Evolutionary conservation across 2,888 invertebrate species (phyloP).

Genomic region (Julus scanicus): DNA sequence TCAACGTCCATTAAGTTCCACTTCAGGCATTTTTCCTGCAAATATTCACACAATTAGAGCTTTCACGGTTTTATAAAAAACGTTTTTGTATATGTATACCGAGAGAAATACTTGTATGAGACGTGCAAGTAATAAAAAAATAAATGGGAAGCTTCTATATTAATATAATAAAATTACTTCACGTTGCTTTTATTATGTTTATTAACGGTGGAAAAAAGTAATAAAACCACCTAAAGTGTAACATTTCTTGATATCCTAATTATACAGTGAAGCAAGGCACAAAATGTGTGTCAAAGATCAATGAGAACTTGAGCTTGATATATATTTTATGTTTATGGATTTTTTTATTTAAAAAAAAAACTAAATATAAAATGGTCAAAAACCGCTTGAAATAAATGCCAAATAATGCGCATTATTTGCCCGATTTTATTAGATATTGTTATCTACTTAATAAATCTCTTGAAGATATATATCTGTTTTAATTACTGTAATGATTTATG

Average conservation of each 20-base stretch:
- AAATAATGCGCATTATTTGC: neutral
- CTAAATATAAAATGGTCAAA: neutral
- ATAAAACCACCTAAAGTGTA: constrained; percentile 1
- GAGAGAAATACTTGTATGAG: neutral
- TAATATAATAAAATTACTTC: neutral
- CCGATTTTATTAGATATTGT: neutral
- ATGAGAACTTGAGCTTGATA: neutral
- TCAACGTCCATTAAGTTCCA: neutral
- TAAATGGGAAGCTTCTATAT: neutral
- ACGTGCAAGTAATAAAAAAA: neutral
- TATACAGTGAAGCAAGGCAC: neutral
- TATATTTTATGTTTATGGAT: neutral
- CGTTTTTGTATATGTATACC: neutral
- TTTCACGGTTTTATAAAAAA: constrained; percentile 6
- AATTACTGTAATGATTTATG: neutral
- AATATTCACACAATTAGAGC: neutral
- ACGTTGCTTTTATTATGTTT: neutral
- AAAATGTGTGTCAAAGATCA: neutral
- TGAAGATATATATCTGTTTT: neutral
- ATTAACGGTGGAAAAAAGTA: neutral
- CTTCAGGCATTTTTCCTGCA: neutral
- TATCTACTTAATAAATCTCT: neutral
- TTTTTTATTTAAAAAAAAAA: neutral
- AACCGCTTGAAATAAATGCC: neutral
- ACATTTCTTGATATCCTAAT: neutral